Percentiles rank a stretch among this genome's conserved stretches.
These are phyloP conservation scores for Anneissia japonica DNA, from an alignment of 35 echinoderm and acorn worm genomes.

Conservation along the genomic window DNA sequence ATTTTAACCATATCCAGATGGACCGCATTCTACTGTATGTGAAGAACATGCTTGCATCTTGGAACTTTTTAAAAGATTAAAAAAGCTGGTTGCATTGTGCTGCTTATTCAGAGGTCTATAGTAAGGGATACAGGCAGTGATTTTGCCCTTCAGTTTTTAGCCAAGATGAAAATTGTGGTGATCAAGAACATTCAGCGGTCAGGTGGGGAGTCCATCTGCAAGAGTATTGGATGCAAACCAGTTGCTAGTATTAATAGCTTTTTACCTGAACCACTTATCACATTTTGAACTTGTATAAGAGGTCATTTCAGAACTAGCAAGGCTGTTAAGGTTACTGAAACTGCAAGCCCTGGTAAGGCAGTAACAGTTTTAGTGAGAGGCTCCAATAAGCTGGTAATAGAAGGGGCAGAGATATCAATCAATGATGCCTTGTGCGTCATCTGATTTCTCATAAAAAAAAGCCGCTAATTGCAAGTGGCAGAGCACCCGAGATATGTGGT, in stretches of 20 bases:
- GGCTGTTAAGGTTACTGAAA: conserved; percentile 94
- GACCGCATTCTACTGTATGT: no score
- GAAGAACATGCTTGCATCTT: conserved; percentile 76
- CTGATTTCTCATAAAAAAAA: conserved; percentile 83
- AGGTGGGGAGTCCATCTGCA: conserved; percentile 78
- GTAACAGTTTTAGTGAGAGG: conserved; percentile 73
- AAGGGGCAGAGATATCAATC: conserved; percentile 83
- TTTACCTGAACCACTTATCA: conserved; percentile 59
- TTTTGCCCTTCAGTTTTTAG: conserved; percentile 69
- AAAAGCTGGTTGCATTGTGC: conserved; percentile 93
- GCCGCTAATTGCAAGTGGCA: conserved; percentile 75
- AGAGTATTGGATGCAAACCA: conserved; percentile 79
- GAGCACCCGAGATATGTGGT: conserved; percentile 78
- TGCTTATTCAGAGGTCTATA: conserved; percentile 87
- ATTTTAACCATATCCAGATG: no score
- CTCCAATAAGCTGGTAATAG: conserved; percentile 83
- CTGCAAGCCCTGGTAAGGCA: conserved; percentile 73
- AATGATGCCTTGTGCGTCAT: conserved; percentile 98
- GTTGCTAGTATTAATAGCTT: conserved; percentile 94
- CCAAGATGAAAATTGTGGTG: conserved; percentile 97
- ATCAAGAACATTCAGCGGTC: conserved; percentile 78
- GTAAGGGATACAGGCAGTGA: conserved; percentile 87
- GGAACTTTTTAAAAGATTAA: no score
- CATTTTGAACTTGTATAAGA: conserved; percentile 64
- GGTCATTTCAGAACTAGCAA: conserved; percentile 78